Conservation (phyloP, 2,888 invertebrate genomes). For the Ochropleura plecta region DNA sequence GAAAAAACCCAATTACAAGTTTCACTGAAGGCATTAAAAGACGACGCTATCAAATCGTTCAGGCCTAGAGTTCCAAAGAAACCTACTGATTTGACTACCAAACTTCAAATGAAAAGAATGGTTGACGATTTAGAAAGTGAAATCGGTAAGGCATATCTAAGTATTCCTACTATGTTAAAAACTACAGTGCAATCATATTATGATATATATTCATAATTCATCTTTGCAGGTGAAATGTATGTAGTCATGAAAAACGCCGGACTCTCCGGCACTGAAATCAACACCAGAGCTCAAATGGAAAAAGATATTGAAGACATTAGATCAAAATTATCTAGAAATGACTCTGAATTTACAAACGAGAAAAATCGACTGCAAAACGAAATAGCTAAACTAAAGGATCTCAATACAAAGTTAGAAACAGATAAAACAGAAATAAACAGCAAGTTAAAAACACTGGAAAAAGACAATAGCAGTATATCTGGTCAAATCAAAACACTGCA, state of each 20-base stretch:
- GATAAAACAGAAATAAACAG: conserved; percentile 83
- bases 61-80: conserved; percentile 94
- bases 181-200: neutral
- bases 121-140: conserved; percentile 97
- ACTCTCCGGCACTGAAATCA: conserved; percentile 87
- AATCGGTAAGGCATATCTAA: conserved; percentile 90
- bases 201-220: neutral
- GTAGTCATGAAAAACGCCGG: conserved; percentile 91
- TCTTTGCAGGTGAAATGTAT: conserved; percentile 90
- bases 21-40: conserved; percentile 92
- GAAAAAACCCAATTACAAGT: conserved; percentile 92
- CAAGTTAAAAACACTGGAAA: conserved; percentile 81
- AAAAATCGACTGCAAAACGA: conserved; percentile 88
- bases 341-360: conserved; percentile 89
- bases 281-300: conserved; percentile 84
- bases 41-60: conserved; percentile 92
- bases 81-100: conserved; percentile 93
- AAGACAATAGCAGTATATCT: conserved; percentile 81
- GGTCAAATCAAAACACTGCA: conserved; percentile 90
- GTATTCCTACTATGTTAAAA: neutral
- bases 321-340: conserved; percentile 86
- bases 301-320: conserved; percentile 90
- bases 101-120: conserved; percentile 94
- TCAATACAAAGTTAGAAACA: conserved; percentile 85
- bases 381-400: conserved; percentile 88